phyloP scores from a whole-genome alignment of 1,140 invertebrate species.

The Battus philenor region DNA sequence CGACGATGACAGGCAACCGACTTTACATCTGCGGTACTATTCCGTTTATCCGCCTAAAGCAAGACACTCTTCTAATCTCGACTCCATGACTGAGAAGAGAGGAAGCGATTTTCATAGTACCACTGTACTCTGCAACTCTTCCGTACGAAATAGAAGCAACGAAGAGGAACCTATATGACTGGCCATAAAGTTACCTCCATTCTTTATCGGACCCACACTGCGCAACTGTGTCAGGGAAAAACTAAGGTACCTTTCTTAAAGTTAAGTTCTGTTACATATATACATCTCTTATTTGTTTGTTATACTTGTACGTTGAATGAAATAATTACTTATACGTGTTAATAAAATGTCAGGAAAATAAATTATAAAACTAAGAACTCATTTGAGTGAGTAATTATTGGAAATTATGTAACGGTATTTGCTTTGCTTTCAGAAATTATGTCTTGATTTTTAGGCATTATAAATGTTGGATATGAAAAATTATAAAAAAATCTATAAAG shows the following conservation, averaged over 20 bases:
- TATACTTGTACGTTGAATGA: neutral
- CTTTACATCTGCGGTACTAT: too few relatives aligned
- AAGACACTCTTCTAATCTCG: too few relatives aligned
- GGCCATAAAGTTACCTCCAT: too few relatives aligned
- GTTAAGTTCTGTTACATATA: neutral
- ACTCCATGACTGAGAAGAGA: too few relatives aligned
- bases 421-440: slow-evolving; percentile 11
- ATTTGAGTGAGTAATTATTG: neutral
- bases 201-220: too few relatives aligned
- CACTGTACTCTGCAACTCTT: too few relatives aligned
- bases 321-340: neutral
- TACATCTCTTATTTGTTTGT: neutral
- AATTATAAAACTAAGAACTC: neutral
- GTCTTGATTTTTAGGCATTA: slow-evolving; percentile 11
- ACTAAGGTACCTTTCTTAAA: neutral
- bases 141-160: too few relatives aligned
- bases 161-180: too few relatives aligned
- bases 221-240: too few relatives aligned
- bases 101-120: too few relatives aligned
- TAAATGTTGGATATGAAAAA: slow-evolving; percentile 10
- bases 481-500: slow-evolving; percentile 16
- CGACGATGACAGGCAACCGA: too few relatives aligned
- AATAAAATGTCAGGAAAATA: neutral
- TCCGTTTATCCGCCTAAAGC: too few relatives aligned
- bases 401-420: neutral